phyloP scores from a whole-genome alignment of 2,113 vertebrate genomes.

The Geococcyx californianus region DNA sequence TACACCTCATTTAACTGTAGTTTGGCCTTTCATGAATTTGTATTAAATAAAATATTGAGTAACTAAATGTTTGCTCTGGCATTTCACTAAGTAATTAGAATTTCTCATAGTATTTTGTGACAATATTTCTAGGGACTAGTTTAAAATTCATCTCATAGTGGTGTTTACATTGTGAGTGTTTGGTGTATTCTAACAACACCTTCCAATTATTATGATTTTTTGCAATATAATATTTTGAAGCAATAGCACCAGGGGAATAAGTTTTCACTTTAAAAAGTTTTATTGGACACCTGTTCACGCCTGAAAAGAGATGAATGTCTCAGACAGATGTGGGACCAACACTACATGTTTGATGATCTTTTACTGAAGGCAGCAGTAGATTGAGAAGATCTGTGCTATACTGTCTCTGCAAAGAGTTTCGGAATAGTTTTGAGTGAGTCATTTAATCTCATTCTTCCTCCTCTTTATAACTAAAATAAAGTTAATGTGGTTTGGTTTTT shows the following conservation, averaged over 20 bases:
- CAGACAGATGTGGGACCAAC: not conserved
- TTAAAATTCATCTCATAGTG: not conserved
- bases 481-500: not conserved
- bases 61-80: not conserved
- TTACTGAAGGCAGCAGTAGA: not conserved
- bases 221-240: not conserved
- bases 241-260: not conserved
- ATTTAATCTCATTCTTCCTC: not conserved
- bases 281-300: not conserved
- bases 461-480: not conserved
- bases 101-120: not conserved
- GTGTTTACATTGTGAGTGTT: not conserved
- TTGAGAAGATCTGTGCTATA: not conserved
- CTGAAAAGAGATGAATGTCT: not conserved
- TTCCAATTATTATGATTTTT: not conserved
- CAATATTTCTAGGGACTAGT: not conserved
- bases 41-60: slow-evolving; percentile 5
- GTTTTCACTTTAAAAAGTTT: not conserved
- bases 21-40: not conserved
- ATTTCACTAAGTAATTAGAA: not conserved
- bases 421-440: not conserved
- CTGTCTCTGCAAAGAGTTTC: not conserved
- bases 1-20: not conserved
- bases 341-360: not conserved
- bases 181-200: not conserved